Evolutionary conservation across 2,113 vertebrate genomes (phyloP).

Genomic region (Lycocorax pyrrhopterus): DNA sequence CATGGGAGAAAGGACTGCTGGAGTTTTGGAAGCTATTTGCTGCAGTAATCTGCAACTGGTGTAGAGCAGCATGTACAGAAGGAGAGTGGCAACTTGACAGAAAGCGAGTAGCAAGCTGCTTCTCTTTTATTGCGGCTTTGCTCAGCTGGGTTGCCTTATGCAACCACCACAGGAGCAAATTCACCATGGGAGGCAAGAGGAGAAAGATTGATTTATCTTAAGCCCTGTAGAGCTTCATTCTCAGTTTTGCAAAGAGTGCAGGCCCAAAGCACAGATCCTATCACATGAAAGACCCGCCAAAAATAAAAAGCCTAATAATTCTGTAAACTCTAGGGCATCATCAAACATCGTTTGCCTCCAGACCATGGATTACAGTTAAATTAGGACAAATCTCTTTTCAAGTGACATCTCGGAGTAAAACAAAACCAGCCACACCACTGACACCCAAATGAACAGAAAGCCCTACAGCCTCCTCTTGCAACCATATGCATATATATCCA

Average conservation of each 20-base stretch:
- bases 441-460: background rate
- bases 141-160: conserved; percentile 30
- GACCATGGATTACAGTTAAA: background rate
- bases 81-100: conserved; percentile 6
- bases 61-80: conserved; percentile 5
- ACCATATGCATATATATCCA: background rate
- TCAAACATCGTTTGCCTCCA: background rate
- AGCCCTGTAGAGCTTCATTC: background rate
- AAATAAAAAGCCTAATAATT: background rate
- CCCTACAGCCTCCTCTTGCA: background rate
- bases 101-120: conserved; percentile 4
- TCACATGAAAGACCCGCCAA: background rate
- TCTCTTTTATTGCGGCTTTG: conserved; percentile 12
- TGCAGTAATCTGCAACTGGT: conserved; percentile 11
- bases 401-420: background rate
- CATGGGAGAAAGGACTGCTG: background rate
- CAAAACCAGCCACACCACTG: background rate
- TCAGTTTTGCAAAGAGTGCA: background rate
- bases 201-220: background rate
- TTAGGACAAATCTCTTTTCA: background rate
- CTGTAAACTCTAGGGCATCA: background rate
- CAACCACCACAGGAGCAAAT: conserved; percentile 8
- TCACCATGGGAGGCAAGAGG: background rate
- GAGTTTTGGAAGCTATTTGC: conserved; percentile 9
- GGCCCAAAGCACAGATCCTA: background rate